Percentiles rank a stretch among this genome's conserved stretches.
Evolutionary conservation across 2,888 invertebrate species (phyloP).

Genomic region (Tubulanus polymorphus): DNA sequence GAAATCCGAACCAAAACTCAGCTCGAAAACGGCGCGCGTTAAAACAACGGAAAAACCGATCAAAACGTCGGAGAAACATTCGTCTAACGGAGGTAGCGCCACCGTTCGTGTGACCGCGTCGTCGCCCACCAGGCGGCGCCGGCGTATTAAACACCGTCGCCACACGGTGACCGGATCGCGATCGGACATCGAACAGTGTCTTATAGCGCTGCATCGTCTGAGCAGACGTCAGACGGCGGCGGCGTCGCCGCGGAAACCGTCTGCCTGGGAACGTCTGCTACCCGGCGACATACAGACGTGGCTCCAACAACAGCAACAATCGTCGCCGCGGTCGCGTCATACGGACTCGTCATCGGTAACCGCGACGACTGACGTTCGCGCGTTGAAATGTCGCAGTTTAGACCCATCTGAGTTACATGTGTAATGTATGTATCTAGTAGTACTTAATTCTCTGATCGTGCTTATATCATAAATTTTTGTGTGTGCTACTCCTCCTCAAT

Average conservation of each 20-base stretch:
- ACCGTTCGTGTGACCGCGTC: neutral
- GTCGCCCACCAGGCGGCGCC: constrained; percentile 19
- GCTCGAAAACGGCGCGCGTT: neutral
- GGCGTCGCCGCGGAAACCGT: constrained; percentile 16
- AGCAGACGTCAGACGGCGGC: constrained; percentile 5
- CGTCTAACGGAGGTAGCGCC: constrained; percentile 3
- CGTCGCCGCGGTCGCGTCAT: constrained; percentile 54
- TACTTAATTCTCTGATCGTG: too few relatives aligned
- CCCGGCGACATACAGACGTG: constrained; percentile 43
- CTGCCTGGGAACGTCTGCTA: constrained; percentile 51
- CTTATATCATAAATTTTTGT: too few relatives aligned
- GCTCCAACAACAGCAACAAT: constrained; percentile 57
- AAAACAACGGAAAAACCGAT: neutral
- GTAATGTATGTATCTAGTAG: too few relatives aligned
- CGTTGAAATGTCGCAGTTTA: too few relatives aligned
- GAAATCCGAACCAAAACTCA: too few relatives aligned
- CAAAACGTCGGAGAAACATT: constrained; percentile 8
- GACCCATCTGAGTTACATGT: too few relatives aligned
- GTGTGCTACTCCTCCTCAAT: too few relatives aligned
- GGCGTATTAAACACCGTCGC: constrained; percentile 60
- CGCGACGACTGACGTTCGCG: too few relatives aligned
- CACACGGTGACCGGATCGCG: constrained; percentile 93
- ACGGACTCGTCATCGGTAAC: constrained; percentile 26
- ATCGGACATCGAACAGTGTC: constrained; percentile 72
- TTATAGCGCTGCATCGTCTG: constrained; percentile 47